phyloP scores from a whole-genome alignment of 1,140 invertebrate genomes.

The Drosophila neocordata region DNA sequence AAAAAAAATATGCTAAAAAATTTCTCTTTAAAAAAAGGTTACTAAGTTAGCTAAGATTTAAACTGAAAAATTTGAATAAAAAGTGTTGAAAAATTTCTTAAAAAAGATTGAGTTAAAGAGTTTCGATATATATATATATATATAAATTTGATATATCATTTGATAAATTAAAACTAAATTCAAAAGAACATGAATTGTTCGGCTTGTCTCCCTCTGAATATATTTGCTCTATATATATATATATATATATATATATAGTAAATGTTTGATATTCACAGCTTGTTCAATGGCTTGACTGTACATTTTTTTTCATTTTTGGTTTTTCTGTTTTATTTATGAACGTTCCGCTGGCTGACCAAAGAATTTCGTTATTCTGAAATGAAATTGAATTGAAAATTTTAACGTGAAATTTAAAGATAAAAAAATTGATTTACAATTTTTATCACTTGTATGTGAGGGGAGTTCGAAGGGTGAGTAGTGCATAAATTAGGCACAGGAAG shows the following conservation, averaged over 20 bases:
- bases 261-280: not conserved
- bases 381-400: not conserved
- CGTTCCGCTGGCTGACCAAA: not conserved
- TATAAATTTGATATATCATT: no score
- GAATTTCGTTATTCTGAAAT: not conserved
- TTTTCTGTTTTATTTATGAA: not conserved
- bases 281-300: not conserved
- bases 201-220: no score
- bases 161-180: no score
- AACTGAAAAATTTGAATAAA: no score
- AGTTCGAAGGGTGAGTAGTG: conserved; percentile 10
- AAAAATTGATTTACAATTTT: conserved; percentile 8
- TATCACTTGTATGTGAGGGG: not conserved
- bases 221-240: not conserved
- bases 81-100: no score
- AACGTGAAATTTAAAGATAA: not conserved
- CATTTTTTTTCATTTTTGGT: not conserved
- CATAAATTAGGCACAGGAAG: conserved; percentile 54
- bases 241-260: conserved; percentile 8
- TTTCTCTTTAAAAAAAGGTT: not conserved
- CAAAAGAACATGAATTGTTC: no score
- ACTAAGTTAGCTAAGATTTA: no score
- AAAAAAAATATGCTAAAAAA: not conserved
- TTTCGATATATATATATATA: no score
- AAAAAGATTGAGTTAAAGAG: no score